phyloP scores from a whole-genome alignment of 2,113 vertebrate species.

The Rhinogobius similis region DNA sequence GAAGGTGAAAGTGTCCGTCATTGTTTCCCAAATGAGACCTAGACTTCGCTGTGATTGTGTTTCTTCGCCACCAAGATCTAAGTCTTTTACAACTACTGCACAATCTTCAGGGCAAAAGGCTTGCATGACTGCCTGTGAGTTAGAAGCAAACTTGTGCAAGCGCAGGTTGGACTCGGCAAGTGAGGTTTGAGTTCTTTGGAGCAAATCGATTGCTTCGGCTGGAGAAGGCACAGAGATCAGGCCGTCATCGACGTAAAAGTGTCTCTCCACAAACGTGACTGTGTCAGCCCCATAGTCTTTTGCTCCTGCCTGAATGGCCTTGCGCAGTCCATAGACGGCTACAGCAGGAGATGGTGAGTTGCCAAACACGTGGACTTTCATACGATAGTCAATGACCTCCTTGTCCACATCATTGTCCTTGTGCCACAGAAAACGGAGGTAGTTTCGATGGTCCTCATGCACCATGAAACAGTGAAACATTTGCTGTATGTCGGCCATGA shows the following conservation, averaged over 20 bases:
- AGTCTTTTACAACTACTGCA: neutral
- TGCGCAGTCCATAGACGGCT: neutral
- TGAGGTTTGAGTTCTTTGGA: constrained; percentile 5
- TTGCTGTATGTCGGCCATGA: neutral
- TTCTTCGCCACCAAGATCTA: neutral
- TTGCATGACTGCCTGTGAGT: neutral
- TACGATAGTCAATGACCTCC: neutral
- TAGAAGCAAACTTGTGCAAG: too few relatives aligned
- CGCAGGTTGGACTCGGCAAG: constrained; percentile 5
- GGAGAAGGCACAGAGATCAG: too few relatives aligned
- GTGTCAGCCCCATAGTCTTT: constrained; percentile 2
- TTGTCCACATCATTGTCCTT: neutral
- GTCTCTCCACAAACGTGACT: too few relatives aligned
- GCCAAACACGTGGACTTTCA: constrained; percentile 1
- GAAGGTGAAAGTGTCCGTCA: neutral
- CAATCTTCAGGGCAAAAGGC: neutral
- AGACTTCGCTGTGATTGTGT: neutral
- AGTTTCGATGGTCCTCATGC: neutral
- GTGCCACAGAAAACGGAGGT: constrained; percentile 1
- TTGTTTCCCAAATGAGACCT: constrained; percentile 6
- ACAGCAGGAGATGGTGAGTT: constrained; percentile 9
- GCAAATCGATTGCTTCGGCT: neutral
- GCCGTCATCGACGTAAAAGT: too few relatives aligned
- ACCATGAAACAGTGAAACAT: constrained; percentile 19
- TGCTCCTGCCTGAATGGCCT: neutral